Evolutionary conservation across 2,797 vertebrate genomes (phyloP).

Genomic region (Hozukius guyotensis): DNA sequence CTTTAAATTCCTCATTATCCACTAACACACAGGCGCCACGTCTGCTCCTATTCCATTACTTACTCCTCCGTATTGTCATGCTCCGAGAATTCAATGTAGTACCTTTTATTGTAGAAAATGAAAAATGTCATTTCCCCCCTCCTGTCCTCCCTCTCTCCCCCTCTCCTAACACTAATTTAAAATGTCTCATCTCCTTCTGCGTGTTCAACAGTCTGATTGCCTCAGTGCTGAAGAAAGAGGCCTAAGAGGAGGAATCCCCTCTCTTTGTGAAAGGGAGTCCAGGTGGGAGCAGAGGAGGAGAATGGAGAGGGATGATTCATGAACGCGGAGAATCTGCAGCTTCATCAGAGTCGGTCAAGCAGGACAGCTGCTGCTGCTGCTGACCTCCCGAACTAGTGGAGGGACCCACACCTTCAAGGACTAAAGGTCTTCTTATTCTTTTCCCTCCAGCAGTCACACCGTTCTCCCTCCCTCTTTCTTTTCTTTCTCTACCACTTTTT

Average conservation of each 20-base stretch:
- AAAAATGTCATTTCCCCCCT: slow-evolving; percentile 76
- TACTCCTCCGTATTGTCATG: slow-evolving; percentile 79
- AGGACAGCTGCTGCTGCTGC: slow-evolving; percentile 63
- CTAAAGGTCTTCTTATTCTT: slow-evolving; percentile 59
- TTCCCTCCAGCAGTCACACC: slow-evolving; percentile 22
- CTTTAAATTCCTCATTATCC: slow-evolving; percentile 82
- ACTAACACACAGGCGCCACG: slow-evolving; percentile 76
- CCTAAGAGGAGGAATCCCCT: slow-evolving; percentile 79
- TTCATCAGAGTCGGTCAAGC: slow-evolving; percentile 84
- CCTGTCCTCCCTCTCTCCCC: slow-evolving; percentile 35
- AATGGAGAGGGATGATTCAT: slow-evolving; percentile 71
- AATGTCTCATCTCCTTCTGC: slow-evolving; percentile 83
- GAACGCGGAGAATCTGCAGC: slow-evolving; percentile 77
- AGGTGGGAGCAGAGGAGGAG: slow-evolving; percentile 65
- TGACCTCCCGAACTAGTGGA: slow-evolving; percentile 49
- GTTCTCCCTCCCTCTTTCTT: slow-evolving; percentile 28
- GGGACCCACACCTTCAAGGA: slow-evolving; percentile 67
- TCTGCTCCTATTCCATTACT: slow-evolving; percentile 80
- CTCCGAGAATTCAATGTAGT: slow-evolving; percentile 81
- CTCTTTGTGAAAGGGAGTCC: slow-evolving; percentile 77
- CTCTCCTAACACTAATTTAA: slow-evolving; percentile 80
- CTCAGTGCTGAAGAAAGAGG: slow-evolving; percentile 78
- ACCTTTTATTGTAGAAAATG: slow-evolving; percentile 82
- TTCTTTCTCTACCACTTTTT: slow-evolving; percentile 47
- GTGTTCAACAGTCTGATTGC: slow-evolving; percentile 83